A percentile compares a stretch with the other conserved stretches of the same genome.
Evolutionary conservation across 92 coral and sea anemone genomes (phyloP).

Genomic region (Blastomussa wellsi): DNA sequence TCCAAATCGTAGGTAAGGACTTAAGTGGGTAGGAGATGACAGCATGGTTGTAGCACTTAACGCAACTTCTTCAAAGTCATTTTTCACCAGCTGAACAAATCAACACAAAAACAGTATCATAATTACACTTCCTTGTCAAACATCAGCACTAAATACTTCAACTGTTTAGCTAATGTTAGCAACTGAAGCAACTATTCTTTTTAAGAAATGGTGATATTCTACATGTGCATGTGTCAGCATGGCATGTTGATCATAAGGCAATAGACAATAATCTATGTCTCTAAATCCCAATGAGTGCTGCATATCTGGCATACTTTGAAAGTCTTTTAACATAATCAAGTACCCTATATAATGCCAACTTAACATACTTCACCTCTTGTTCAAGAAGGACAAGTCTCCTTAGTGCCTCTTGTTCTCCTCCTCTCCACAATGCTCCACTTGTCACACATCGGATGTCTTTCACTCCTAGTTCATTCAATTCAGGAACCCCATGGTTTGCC

Average conservation of each 20-base stretch:
- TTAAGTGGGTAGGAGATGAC: conserved; percentile 61
- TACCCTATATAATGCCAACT: conserved; percentile 43
- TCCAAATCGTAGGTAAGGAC: conserved; percentile 84
- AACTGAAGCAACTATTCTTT: no score
- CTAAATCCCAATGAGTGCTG: not conserved
- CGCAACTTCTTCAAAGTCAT: not conserved
- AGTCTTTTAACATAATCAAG: not conserved
- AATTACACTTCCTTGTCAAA: not conserved
- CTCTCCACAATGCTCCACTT: conserved; percentile 59
- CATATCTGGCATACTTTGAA: not conserved
- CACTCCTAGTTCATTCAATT: conserved; percentile 62
- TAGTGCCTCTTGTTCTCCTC: conserved; percentile 72
- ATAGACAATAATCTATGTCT: not conserved
- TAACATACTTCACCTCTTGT: conserved; percentile 30
- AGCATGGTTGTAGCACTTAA: conserved; percentile 40
- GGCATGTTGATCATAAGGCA: not conserved
- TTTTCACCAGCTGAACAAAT: conserved; percentile 23
- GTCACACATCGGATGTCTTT: conserved; percentile 40
- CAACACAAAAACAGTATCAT: not conserved
- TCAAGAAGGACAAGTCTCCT: conserved; percentile 42
- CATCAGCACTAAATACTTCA: not conserved
- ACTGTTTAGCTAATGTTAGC: not conserved
- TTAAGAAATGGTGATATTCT: not conserved
- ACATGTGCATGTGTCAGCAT: not conserved
- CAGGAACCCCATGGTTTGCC: conserved; percentile 49